Evolutionary conservation across 1,140 invertebrate genomes (phyloP).

Genomic region (Atta cephalotes): DNA sequence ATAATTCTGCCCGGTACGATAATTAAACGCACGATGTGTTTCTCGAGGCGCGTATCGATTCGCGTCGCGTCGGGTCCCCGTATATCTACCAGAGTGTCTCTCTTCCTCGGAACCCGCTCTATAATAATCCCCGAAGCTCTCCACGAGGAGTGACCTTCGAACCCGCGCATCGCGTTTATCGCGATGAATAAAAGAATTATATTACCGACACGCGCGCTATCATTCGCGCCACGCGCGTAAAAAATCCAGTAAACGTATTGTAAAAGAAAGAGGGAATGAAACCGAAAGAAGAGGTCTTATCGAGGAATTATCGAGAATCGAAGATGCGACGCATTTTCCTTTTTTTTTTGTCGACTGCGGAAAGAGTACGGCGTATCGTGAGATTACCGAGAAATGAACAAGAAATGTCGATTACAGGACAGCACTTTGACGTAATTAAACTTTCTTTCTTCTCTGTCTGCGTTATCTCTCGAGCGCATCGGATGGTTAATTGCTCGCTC

Average conservation of each 20-base stretch:
- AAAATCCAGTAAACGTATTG: not conserved
- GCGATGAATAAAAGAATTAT: conserved; percentile 49
- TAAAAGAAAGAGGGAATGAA: not conserved
- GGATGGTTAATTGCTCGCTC: not conserved
- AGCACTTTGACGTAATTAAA: conserved; percentile 31
- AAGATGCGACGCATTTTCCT: not conserved
- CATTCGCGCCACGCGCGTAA: not conserved
- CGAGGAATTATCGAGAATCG: conserved; percentile 5
- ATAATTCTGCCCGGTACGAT: conserved; percentile 44
- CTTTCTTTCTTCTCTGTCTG: conserved; percentile 34
- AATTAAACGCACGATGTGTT: conserved; percentile 60
- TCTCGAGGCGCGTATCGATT: conserved; percentile 54
- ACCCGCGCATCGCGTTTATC: conserved; percentile 43
- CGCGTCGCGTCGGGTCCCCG: conserved; percentile 1
- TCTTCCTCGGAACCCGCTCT: not conserved
- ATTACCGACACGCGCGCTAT: conserved; percentile 23
- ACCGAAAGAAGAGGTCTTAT: not conserved
- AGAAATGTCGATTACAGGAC: conserved; percentile 42
- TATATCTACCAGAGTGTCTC: conserved; percentile 4
- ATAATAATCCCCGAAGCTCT: conserved; percentile 52
- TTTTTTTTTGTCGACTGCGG: not conserved
- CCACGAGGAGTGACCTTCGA: conserved; percentile 30
- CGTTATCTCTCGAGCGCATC: conserved; percentile 40
- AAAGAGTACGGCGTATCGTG: conserved; percentile 11
- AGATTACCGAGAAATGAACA: conserved; percentile 21